Base-by-base conservation (phyloP, 2,888 invertebrate genomes). In the Argyresthia goedartella region DNA sequence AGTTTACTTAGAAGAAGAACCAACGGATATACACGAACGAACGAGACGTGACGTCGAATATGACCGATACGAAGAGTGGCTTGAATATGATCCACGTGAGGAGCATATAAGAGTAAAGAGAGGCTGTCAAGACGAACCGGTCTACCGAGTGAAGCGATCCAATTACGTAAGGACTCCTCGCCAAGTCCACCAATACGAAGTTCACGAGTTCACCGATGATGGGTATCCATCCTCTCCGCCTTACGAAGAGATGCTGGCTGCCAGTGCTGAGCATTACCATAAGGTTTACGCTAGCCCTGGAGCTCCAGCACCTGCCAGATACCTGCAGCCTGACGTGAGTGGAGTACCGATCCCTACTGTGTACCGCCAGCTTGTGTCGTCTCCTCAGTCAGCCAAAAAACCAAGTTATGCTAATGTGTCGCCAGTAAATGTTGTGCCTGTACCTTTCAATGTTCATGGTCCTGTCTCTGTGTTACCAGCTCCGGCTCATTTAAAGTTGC, bases 231-330 rank as follows among this genome's bases (percentile, higher is more conserved):
- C 73, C 1, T 33, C 49, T 39, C 76, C 76, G 1, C 76, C 81
- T 0, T 82, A 78, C 60, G 82, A 85, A 54, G 76, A 84, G 60
- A 81, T 85, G 84, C 57, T 82, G 49, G 81, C 84, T 0, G 84
- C 82, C 0, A 82, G 81, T 55, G 84, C 84, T 0, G 76, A 85
- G 53, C 86, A 87, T 56, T 81, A 84, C 55, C 84, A 82, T 56
- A 69, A 66, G 51, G 71, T 76, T 48, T 76, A 78, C 60, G 76
- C 67, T 0, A 66, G 73, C 15, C 74, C 63, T 0, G 63, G 64
- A 49, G 63, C 67, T 0, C 60, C 64, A 0, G 59, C 60, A 34
- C 46, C 60, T 8, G 61, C 72, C 50, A 63, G 69, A 9, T 71
- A 71, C 53, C 56, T 71, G 33, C 66, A 61, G 46, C 62, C 66